Conservation (phyloP, 2,888 invertebrate genomes). For the Parnassius apollo region DNA sequence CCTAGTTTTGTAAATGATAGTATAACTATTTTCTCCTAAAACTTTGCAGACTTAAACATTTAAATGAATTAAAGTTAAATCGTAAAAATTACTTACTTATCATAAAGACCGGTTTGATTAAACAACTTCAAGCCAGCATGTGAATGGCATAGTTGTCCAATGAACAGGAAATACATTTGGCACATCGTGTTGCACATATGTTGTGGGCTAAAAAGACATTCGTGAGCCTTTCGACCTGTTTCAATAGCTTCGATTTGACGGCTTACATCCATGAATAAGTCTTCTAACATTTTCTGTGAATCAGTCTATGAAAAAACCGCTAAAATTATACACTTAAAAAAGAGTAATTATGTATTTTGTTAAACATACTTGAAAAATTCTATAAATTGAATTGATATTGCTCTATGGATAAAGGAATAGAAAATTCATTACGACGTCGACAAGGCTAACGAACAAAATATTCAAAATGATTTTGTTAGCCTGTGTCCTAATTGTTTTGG, state of each 20-base stretch:
- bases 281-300: conserved; percentile 86
- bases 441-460: too few species aligned
- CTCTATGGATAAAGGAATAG: too few species aligned
- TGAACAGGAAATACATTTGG: conserved; percentile 96
- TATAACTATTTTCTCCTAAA: too few species aligned
- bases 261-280: conserved; percentile 90
- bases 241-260: conserved; percentile 87
- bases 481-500: too few species aligned
- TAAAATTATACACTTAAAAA: too few species aligned
- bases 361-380: too few species aligned
- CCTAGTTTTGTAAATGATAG: too few species aligned
- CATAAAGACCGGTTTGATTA: conserved; percentile 87
- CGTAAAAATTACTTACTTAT: conserved; percentile 81
- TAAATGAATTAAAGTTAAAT: not conserved
- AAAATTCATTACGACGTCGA: too few species aligned
- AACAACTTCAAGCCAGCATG: conserved; percentile 86
- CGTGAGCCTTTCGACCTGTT: conserved; percentile 88
- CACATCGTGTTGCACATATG: conserved; percentile 94
- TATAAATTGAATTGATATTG: too few species aligned
- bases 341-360: too few species aligned
- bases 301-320: conserved; percentile 74
- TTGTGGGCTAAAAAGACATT: conserved; percentile 93
- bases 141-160: conserved; percentile 91
- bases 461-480: too few species aligned
- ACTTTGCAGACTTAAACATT: too few species aligned